Evolutionary conservation across 2,113 vertebrate genomes (phyloP), one percentile per base, ranked within the genome.

Genomic region (Otocyon megalotis): DNA sequence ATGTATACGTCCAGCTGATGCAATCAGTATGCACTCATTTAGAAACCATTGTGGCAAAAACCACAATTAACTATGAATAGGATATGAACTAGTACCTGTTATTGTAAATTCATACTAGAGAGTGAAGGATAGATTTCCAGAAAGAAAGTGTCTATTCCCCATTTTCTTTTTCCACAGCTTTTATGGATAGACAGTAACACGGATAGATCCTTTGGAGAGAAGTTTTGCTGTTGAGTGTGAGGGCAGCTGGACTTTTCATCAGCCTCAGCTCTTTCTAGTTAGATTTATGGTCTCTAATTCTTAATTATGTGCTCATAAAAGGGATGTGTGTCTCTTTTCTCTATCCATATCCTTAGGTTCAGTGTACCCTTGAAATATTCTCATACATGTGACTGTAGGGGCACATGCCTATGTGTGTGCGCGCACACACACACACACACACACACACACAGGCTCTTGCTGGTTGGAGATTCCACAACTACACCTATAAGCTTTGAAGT

Each of bases 341-440:
- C 1, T 77, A 5, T 54, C 20, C 12, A 2, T 14, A 24, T 6
- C 8, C 14, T 72, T 43, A 32, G 76, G 62, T 22, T 72, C 62
- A 67, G 13, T 43, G 5, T 56, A 56, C 48, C 63, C 63, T 81
- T 88, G 82, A 54, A 37, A 79, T 76, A 35, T 2, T 30, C 54
- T 91, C 17, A 79, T 13, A 8, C 3, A 35, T n/a, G 20, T 24
- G 35, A 16, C 28, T 13, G 0, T 24, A 54, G 16, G 14, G 26
- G 14, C 2, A 3, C 22, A 69, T 2, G 22, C 19, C 2, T 7
- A 43, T 50, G 24, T 48, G 24, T 37, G 6, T 9, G 0, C 19
- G 15, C 3, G 1, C 9, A 1, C 0, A 26, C 19, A 17, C 16
- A 5, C 60, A 5, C 24, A 50, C 28, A 5, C 28, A 56, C 30